Evolutionary conservation across 2,113 vertebrate genomes (phyloP).

Genomic region (Cacatua alba): DNA sequence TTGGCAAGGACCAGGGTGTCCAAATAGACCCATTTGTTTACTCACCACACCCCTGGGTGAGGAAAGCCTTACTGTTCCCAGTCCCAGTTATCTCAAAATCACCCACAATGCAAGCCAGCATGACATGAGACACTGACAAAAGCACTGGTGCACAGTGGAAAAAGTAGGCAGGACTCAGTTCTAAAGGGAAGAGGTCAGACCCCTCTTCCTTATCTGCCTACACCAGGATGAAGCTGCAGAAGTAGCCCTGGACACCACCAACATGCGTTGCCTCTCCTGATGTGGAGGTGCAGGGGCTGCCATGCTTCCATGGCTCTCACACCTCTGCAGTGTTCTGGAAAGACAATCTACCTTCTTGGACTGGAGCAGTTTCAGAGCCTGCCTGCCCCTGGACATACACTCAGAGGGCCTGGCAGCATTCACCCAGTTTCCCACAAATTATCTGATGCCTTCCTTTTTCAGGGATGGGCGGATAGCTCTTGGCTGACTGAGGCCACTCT

Average conservation of each 20-base stretch:
- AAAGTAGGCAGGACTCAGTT: background rate
- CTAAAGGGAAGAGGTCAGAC: background rate
- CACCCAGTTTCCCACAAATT: background rate
- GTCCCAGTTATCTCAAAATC: background rate
- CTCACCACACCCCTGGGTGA: background rate
- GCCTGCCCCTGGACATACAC: background rate
- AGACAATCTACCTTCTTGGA: background rate
- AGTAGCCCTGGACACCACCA: background rate
- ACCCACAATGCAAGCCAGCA: rapidly evolving
- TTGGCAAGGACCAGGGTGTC: background rate
- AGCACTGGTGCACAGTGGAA: background rate
- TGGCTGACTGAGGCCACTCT: background rate
- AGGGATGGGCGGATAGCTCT: background rate
- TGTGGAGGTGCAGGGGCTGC: background rate
- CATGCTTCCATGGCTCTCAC: background rate
- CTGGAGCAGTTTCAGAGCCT: background rate
- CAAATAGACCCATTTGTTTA: background rate
- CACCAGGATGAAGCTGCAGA: background rate
- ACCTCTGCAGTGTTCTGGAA: background rate
- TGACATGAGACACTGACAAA: background rate
- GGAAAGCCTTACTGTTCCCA: background rate
- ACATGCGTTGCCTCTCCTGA: rapidly evolving
- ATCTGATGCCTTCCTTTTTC: background rate
- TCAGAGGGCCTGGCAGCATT: background rate
- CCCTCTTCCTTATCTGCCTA: background rate